A percentile compares a stretch with the other conserved stretches of the same genome.
phyloP scores from a whole-genome alignment of 2,113 vertebrate species.

The Myodes glareolus region DNA sequence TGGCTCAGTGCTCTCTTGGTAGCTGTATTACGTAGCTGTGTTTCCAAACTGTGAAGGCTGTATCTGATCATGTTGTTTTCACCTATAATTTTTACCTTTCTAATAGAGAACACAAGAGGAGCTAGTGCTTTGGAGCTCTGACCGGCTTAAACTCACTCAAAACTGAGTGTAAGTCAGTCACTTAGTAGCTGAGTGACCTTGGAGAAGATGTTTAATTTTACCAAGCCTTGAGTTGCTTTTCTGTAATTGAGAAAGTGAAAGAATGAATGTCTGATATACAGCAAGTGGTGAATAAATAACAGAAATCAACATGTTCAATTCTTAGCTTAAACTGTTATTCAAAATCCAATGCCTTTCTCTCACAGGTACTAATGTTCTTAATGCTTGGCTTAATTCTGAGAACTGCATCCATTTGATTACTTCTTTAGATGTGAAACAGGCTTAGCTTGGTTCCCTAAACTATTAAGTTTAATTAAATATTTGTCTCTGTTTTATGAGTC shows the following conservation, averaged over 20 bases:
- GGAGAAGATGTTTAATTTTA: slow-evolving; percentile 18
- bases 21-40: neutral
- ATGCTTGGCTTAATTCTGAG: neutral
- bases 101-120: neutral
- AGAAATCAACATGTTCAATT: neutral
- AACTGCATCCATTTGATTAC: neutral
- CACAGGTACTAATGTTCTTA: neutral
- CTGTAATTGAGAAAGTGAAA: neutral
- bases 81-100: neutral
- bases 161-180: neutral
- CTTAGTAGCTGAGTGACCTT: neutral
- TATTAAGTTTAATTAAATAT: neutral
- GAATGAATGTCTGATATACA: slow-evolving; percentile 8
- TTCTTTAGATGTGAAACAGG: neutral
- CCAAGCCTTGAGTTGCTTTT: slow-evolving; percentile 8
- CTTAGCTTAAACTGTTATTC: slow-evolving; percentile 25
- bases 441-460: neutral
- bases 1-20: neutral
- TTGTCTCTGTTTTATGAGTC: neutral
- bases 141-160: neutral
- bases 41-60: neutral
- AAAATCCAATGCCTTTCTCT: neutral
- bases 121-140: neutral
- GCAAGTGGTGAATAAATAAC: neutral
- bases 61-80: neutral